Evolutionary conservation across 2,888 invertebrate species (phyloP).

Genomic region (Ariolimax columbianus): DNA sequence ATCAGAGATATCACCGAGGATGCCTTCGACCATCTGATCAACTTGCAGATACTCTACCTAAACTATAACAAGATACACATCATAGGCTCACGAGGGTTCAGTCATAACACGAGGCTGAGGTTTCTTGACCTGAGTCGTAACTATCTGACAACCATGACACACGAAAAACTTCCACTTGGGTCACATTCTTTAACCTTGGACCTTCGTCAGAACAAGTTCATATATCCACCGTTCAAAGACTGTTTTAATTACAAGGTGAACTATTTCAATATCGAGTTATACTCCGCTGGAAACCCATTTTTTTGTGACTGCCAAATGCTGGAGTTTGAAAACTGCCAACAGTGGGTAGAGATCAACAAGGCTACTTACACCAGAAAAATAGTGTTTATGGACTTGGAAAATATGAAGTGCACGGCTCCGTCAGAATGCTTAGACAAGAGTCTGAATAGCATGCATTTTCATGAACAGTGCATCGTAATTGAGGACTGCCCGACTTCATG

Average conservation of each 20-base stretch:
- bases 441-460: conserved; percentile 14
- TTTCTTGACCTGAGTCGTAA: conserved; percentile 48
- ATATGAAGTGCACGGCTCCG: conserved; percentile 29
- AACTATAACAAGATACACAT: conserved; percentile 42
- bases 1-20: conserved; percentile 28
- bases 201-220: conserved; percentile 45
- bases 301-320: conserved; percentile 50
- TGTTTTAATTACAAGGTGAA: neutral
- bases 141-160: neutral
- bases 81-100: conserved; percentile 23
- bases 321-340: conserved; percentile 31
- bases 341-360: neutral
- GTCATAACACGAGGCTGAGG: neutral
- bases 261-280: conserved; percentile 5
- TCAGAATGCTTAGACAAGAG: neutral
- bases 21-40: conserved; percentile 33
- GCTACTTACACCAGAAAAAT: neutral
- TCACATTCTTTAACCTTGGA: conserved; percentile 38
- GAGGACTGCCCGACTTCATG: conserved; percentile 38
- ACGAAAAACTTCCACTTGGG: conserved; percentile 27
- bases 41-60: conserved; percentile 36
- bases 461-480: conserved; percentile 10
- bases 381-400: conserved; percentile 31
- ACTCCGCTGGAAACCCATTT: conserved; percentile 46
- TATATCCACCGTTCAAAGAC: conserved; percentile 34